Base-by-base conservation (phyloP, 2,888 invertebrate genomes). In the Odontocolon sp. region DNA sequence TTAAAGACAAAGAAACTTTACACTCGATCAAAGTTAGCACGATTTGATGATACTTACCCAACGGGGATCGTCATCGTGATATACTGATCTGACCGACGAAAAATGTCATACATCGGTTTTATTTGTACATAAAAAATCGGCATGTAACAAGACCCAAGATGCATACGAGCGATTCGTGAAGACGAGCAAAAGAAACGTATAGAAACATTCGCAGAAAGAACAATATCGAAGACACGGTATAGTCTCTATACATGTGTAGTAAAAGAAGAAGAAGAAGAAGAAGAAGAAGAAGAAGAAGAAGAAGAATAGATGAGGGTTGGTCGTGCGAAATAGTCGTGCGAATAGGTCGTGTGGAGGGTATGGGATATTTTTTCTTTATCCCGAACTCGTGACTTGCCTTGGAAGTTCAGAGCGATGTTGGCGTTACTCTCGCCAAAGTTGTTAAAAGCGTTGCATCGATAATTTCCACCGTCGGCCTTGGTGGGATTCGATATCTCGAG, bases 361-460 rank as follows among this genome's bases (percentile, higher is more conserved):
- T 21, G 4, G 31, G 31, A n/a, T 28, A 67, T 14, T 23, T 64
- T 57, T 54, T 68, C 33, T n/a, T 50, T 42, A 36, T 66, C 66
- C 67, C 26, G 21, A 31, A 77, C 45, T 47, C 66, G 68, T 73
- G 86, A 87, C 92, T 94, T 95, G 97, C 98, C 98, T 96, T 98
- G 97, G 93, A 99, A 98, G 92, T 99, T 99, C 90, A 99, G 96
- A 90, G 99, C 98, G 93, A 99, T 99, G 92, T 99, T 99, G 87
- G 99, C 99, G 93, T 99, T 99, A 93, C 98, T 98, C 94, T 99
- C 99, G 91, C 99, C 99, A 92, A 95, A 96, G 91, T 96, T 95
- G 94, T 99, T 99, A 93, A 98, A 96, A 87, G 99, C 99, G 92
- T 99, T 99, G 93, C 99, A 99, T 90, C 99, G 95, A 93, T 99